Conservation (phyloP, 1,140 invertebrate genomes). For the Microplitis demolitor region DNA sequence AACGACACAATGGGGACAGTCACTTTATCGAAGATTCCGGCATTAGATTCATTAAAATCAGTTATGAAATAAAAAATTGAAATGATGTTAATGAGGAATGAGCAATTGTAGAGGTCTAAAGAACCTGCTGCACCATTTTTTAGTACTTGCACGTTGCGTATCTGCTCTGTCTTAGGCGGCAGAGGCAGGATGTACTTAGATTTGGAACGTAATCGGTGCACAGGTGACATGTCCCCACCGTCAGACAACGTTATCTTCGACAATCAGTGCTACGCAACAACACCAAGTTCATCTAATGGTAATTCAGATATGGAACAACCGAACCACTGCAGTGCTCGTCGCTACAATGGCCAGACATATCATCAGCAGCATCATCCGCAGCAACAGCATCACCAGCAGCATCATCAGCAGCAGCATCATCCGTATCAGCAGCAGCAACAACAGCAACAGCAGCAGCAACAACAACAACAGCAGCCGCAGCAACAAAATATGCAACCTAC, state of each 20-base stretch:
- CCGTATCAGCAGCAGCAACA: slow-evolving; percentile 50
- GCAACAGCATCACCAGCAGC: slow-evolving; percentile 47
- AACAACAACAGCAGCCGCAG: slow-evolving; percentile 36
- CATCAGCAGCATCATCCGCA: slow-evolving; percentile 48
- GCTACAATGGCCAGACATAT: slow-evolving; percentile 48
- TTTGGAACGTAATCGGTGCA: slow-evolving; percentile 73
- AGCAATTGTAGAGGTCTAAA: background rate
- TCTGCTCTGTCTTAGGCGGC: slow-evolving; percentile 54
- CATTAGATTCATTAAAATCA: too few species aligned
- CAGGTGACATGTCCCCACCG: slow-evolving; percentile 80
- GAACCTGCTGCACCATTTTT: slow-evolving; percentile 35
- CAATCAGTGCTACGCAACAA: slow-evolving; percentile 92
- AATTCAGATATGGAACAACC: slow-evolving; percentile 84
- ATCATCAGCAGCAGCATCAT: slow-evolving; percentile 87
- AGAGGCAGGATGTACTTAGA: slow-evolving; percentile 78
- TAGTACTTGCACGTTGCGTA: slow-evolving; percentile 51
- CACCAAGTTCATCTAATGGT: slow-evolving; percentile 87
- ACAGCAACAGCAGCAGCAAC: slow-evolving; percentile 63
- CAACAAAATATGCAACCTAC: slow-evolving; percentile 45
- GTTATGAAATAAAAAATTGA: background rate
- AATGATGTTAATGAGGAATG: background rate
- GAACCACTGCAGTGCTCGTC: slow-evolving; percentile 53
- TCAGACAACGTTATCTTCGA: slow-evolving; percentile 92
- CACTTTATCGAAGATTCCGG: too few species aligned
- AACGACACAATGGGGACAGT: background rate